Conservation (phyloP, 2,113 vertebrate genomes). For the Eurystomus gularis region DNA sequence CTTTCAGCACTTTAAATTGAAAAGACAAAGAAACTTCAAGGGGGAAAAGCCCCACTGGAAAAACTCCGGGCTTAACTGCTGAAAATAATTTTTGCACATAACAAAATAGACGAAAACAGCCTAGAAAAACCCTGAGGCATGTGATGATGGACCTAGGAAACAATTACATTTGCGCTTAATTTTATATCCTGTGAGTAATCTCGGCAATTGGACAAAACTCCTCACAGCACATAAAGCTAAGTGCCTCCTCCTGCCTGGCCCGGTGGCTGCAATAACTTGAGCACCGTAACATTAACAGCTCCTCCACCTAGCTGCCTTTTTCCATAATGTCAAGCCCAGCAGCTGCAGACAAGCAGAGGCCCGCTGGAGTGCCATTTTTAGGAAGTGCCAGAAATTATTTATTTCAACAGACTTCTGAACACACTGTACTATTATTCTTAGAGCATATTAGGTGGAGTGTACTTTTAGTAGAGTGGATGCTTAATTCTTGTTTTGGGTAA, state of each 20-base stretch:
- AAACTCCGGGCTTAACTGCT: background rate
- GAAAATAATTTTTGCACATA: background rate
- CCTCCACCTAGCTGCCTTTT: slow-evolving; percentile 43
- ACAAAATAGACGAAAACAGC: background rate
- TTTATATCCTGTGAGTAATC: background rate
- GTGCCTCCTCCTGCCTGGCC: background rate
- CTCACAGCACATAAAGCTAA: background rate
- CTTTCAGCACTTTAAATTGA: background rate
- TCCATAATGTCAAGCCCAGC: background rate
- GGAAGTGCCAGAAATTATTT: slow-evolving; percentile 32
- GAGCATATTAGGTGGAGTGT: background rate
- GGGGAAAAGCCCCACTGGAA: background rate
- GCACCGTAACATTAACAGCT: background rate
- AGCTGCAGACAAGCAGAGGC: background rate
- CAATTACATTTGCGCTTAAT: background rate
- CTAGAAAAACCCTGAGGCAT: background rate
- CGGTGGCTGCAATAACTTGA: background rate
- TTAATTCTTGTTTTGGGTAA: background rate
- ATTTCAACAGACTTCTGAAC: slow-evolving; percentile 18
- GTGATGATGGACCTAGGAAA: background rate
- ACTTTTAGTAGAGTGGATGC: background rate
- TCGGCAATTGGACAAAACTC: background rate
- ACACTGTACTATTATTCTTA: background rate
- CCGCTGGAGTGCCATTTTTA: background rate
- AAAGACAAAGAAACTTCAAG: background rate